Percentiles rank a stretch among this genome's conserved stretches.
Evolutionary conservation across 2,113 vertebrate genomes (phyloP).

Genomic region (Platysteira castanea): DNA sequence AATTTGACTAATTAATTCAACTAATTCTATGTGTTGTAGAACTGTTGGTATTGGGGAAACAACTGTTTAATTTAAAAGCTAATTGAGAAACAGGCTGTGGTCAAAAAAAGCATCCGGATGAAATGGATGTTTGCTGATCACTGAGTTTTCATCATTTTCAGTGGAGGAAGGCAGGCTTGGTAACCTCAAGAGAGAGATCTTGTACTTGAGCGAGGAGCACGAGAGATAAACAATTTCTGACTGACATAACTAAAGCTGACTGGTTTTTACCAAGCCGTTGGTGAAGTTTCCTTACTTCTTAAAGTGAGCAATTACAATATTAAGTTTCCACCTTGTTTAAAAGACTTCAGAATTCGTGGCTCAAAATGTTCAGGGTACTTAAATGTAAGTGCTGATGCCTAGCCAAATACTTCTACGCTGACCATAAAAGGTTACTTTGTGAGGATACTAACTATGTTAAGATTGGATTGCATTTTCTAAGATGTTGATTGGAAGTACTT

Average conservation of each 20-base stretch:
- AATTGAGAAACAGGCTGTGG: background rate
- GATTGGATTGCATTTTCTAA: conserved; percentile 18
- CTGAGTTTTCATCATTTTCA: background rate
- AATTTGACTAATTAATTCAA: conserved; percentile 23
- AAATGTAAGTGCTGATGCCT: background rate
- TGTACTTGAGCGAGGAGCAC: fast-evolving
- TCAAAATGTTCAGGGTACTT: background rate
- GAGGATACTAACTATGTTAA: background rate
- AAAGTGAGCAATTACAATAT: background rate
- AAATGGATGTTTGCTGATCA: background rate
- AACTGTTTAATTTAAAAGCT: conserved; percentile 26
- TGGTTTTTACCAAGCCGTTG: background rate
- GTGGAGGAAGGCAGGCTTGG: background rate
- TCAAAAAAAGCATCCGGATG: background rate
- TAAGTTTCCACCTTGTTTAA: background rate
- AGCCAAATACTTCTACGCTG: background rate
- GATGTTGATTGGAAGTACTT: conserved; percentile 46
- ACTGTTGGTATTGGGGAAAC: background rate
- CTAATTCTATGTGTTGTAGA: background rate
- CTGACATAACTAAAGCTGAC: background rate
- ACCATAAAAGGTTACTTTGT: background rate
- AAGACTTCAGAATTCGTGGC: background rate
- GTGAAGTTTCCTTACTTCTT: background rate
- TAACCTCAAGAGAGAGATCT: background rate
- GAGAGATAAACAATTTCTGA: background rate